A percentile compares a stretch with the other conserved stretches of the same genome.
These are phyloP conservation scores for Cotesia congregata DNA, from an alignment of 2,888 invertebrate species.

Conservation along the genomic window DNA sequence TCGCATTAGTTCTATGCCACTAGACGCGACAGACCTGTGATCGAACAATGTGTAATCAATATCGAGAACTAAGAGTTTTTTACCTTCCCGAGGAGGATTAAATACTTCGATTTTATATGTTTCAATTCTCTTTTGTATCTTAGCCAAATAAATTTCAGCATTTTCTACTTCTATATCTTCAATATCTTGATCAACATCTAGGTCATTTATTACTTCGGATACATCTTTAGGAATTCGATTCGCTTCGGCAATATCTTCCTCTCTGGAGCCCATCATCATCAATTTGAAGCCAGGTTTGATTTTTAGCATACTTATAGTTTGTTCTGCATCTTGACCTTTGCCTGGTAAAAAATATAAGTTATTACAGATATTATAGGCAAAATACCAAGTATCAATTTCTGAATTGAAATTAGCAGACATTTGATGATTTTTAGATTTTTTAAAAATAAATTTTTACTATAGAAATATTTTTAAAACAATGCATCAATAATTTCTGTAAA, in stretches of 20 bases:
- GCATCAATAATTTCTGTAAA: too few relatives aligned
- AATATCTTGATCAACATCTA: conserved; percentile 88
- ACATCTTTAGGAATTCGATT: conserved; percentile 84
- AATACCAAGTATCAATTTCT: too few relatives aligned
- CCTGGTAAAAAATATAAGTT: conserved; percentile 72
- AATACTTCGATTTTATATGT: conserved; percentile 87
- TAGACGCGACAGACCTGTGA: conserved; percentile 93
- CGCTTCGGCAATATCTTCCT: conserved; percentile 90
- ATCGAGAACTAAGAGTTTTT: conserved; percentile 92
- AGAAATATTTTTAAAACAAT: too few relatives aligned
- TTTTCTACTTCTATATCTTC: conserved; percentile 82
- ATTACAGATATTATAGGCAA: not conserved
- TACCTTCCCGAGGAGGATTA: conserved; percentile 86
- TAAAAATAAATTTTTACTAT: not conserved
- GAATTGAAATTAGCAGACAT: too few relatives aligned
- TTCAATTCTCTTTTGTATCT: conserved; percentile 86
- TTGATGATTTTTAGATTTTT: not conserved
- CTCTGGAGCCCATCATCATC: conserved; percentile 97
- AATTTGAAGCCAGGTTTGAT: conserved; percentile 91
- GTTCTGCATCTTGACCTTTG: conserved; percentile 86
- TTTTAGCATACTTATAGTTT: conserved; percentile 81
- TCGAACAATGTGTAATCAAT: conserved; percentile 98
- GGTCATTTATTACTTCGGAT: conserved; percentile 91
- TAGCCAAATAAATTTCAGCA: conserved; percentile 80
- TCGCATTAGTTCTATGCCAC: conserved; percentile 90